Base-by-base conservation (phyloP, 2,113 vertebrate genomes). In the Coracopsis vasa region DNA sequence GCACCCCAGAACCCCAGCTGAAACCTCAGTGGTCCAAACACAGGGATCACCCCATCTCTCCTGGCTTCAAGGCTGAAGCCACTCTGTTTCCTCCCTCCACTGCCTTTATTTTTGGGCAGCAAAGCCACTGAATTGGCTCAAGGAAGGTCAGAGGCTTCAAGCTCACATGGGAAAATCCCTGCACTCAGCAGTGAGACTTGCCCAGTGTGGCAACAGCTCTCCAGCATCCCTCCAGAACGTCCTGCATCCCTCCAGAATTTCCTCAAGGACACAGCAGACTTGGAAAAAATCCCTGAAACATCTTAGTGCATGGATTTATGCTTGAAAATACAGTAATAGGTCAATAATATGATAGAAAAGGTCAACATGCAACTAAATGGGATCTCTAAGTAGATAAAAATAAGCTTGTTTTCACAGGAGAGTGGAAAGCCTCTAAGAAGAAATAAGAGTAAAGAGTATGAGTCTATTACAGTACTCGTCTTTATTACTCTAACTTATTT, bases 151-250 rank as follows among this genome's bases (percentile, higher is more conserved):
- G 53, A 56, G 39, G 20, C 42, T 86, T 67, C 39, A 29, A 29
- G 27, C 15, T 74, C 33, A 11, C 0, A 0, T 74, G 6, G 9
- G 17, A 77, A 58, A 90, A 58, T 33, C 42, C n/a, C 48, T 23
- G 50, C 0, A 0, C n/a, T 86, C 50, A 72, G 56, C 5, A 1
- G 23, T 3, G 6, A 47, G 19, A 58, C 41, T 31, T 2, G 1
- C 19, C 24, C 70, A 37, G 25, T 0, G 0, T 8, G 25, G 48
- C 2, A 4, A 66, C 50, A 64, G 54, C 23, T 67, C 47, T 42
- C 24, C 28, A 70, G 58, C 64, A 82, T 58, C 29, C 28, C 39
- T 67, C 50, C 56, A 60, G 69, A 58, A 66, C 45, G 60, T 64
- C 77, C 69, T 74, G 53, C 64, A 80, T 53, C 29, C 25, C 42